These are phyloP conservation scores for Oreochromis aureus DNA, from an alignment of 2,113 vertebrate species.

Conservation along the genomic window DNA sequence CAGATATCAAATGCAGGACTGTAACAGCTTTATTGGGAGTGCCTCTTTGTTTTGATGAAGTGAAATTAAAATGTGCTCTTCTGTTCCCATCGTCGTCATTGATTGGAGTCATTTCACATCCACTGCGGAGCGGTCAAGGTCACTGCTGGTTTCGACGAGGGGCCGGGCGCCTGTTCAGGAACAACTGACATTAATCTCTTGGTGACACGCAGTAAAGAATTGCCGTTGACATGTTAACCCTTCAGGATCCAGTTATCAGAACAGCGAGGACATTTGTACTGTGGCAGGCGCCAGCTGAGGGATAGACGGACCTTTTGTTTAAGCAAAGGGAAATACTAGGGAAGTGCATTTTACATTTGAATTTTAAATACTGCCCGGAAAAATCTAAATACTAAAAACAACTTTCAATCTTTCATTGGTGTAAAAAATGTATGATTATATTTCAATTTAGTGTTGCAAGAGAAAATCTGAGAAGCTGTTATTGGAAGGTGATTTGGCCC, in stretches of 20 bases:
- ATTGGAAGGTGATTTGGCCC: no score
- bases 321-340: not conserved
- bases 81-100: not conserved
- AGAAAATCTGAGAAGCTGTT: not conserved
- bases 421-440: not conserved
- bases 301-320: not conserved
- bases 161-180: constrained; percentile 74
- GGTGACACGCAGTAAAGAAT: not conserved
- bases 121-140: constrained; percentile 6
- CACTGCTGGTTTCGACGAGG: constrained; percentile 72
- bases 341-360: not conserved
- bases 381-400: not conserved
- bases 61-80: not conserved
- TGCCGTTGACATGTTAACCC: not conserved
- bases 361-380: not conserved
- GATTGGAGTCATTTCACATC: not conserved
- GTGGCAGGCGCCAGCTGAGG: not conserved
- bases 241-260: not conserved
- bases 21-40: not conserved
- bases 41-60: not conserved
- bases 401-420: no score
- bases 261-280: not conserved
- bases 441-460: not conserved
- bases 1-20: not conserved
- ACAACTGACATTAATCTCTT: constrained; percentile 60